Conservation (phyloP, 2,888 invertebrate genomes). For the Labia minor region DNA sequence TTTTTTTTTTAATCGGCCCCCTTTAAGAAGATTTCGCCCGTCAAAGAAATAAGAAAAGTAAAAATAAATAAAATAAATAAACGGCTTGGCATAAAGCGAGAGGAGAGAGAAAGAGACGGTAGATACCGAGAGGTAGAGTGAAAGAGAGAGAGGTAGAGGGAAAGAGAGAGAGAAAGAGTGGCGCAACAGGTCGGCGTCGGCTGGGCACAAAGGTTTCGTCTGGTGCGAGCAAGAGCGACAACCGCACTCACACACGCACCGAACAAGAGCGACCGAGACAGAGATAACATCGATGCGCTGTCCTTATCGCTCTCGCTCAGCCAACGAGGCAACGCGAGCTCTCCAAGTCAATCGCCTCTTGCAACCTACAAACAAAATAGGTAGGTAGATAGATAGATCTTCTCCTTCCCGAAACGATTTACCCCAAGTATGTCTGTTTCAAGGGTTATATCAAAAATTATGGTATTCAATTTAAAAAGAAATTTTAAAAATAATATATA, state of each 20-base stretch:
- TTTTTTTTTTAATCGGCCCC: not conserved
- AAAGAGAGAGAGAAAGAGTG: not conserved
- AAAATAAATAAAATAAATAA: conserved; percentile 13
- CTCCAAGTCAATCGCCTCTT: not conserved
- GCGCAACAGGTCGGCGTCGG: conserved; percentile 13
- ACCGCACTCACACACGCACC: not conserved
- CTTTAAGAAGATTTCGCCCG: conserved; percentile 13
- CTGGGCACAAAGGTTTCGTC: conserved; percentile 1
- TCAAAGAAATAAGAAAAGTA: conserved; percentile 1
- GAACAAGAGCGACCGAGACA: not conserved
- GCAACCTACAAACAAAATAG: no score
- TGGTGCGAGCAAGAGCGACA: conserved; percentile 1
- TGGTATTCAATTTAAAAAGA: no score
- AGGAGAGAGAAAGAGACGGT: not conserved
- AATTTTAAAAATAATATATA: no score
- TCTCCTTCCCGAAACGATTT: not conserved
- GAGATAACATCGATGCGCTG: not conserved
- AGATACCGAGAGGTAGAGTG: not conserved
- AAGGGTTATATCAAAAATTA: no score
- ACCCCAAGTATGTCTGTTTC: no score
- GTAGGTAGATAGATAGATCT: no score
- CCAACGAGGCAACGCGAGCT: not conserved
- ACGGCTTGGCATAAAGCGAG: conserved; percentile 7
- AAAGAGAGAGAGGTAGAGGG: not conserved
- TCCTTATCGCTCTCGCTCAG: not conserved